Evolutionary conservation across 1,140 invertebrate genomes (phyloP).

Genomic region (Uloborus diversus): DNA sequence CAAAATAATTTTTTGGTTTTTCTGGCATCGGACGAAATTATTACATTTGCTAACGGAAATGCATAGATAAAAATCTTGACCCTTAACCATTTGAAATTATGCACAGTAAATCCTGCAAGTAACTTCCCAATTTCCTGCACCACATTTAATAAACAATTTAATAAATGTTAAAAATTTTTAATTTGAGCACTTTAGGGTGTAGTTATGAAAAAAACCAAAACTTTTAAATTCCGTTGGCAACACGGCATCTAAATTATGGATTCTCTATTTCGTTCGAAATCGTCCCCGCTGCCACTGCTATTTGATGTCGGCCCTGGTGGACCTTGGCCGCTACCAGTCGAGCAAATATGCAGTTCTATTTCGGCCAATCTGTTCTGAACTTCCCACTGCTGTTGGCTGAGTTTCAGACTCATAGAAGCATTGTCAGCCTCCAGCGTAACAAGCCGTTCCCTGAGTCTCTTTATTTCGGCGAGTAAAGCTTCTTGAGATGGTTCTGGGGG

Average conservation of each 20-base stretch:
- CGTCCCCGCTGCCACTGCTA: conserved; percentile 59
- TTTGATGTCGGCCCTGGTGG: background rate
- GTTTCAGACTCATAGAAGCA: conserved; percentile 87
- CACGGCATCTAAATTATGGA: conserved; percentile 63
- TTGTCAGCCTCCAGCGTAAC: conserved; percentile 92
- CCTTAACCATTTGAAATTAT: no score
- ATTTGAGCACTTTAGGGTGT: conserved; percentile 11
- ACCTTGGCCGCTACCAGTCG: background rate
- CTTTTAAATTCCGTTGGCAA: background rate
- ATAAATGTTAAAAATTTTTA: no score
- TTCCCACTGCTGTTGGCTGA: conserved; percentile 95
- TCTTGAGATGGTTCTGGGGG: conserved; percentile 71
- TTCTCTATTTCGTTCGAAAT: conserved; percentile 65
- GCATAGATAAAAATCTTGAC: no score
- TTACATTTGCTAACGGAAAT: no score
- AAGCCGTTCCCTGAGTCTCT: conserved; percentile 85
- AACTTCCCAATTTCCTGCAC: no score
- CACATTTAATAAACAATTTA: no score
- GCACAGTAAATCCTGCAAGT: no score
- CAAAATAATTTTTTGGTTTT: no score
- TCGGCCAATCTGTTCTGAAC: conserved; percentile 92
- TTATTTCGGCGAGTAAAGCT: conserved; percentile 87
- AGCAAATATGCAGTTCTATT: conserved; percentile 92
- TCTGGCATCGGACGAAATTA: no score
- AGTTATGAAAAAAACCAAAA: no score